A percentile compares a stretch with the other conserved stretches of the same genome.
phyloP scores from a whole-genome alignment of 1,140 invertebrate species.

The Brachionus sp. region DNA sequence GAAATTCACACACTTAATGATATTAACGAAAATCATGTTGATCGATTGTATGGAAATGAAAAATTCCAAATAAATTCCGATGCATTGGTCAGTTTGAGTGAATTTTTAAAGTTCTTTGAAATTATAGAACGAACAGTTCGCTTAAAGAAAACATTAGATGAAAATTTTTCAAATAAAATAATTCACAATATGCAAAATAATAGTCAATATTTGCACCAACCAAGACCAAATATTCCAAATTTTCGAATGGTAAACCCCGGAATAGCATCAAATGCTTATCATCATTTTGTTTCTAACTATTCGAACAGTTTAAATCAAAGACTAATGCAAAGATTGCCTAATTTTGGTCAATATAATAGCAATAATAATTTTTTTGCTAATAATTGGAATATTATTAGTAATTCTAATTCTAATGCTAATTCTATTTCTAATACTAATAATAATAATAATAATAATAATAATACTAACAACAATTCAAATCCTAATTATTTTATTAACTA shows the following conservation, averaged over 20 bases:
- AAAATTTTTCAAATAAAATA: neutral
- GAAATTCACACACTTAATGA: neutral
- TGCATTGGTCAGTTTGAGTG: neutral
- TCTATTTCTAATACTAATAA: too few species aligned
- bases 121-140: neutral
- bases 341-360: neutral
- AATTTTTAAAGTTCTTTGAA: neutral
- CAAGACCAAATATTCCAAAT: neutral
- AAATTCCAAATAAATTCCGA: neutral
- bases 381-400: too few species aligned
- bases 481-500: neutral
- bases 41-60: neutral
- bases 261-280: neutral
- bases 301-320: neutral
- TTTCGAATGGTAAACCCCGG: neutral
- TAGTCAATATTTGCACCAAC: neutral
- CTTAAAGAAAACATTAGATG: neutral
- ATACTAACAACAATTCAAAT: neutral
- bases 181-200: neutral
- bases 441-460: too few species aligned
- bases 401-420: too few species aligned
- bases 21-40: neutral
- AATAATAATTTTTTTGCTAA: neutral
- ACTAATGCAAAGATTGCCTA: neutral
- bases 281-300: neutral